A percentile compares a stretch with the other conserved stretches of the same genome.
Evolutionary conservation across 2,113 vertebrate species (phyloP).

Genomic region (Danionella cerebrum): DNA sequence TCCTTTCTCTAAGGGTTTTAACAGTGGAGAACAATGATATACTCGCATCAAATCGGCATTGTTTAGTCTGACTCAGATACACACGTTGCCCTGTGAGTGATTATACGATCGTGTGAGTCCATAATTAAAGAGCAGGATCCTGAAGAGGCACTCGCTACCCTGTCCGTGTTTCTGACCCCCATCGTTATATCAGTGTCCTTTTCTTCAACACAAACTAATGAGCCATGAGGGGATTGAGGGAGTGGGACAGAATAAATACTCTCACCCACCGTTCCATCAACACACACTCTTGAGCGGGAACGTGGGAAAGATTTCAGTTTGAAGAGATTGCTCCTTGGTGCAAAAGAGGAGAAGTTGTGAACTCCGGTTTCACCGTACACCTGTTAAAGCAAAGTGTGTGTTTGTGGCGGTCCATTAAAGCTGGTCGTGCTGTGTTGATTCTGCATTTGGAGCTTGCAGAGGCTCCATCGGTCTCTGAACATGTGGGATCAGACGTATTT

Average conservation of each 20-base stretch:
- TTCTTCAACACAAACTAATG: conserved; percentile 70
- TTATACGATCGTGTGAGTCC: background rate
- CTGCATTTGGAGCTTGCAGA: too few species aligned
- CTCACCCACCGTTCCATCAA: conserved; percentile 25
- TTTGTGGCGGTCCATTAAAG: too few species aligned
- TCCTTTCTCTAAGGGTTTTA: background rate
- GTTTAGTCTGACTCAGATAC: background rate
- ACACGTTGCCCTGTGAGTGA: background rate
- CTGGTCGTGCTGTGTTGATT: too few species aligned
- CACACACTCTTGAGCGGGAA: background rate
- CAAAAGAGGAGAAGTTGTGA: conserved; percentile 10
- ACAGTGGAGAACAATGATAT: too few species aligned
- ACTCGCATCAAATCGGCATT: too few species aligned
- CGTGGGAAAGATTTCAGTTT: conserved; percentile 14
- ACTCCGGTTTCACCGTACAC: background rate
- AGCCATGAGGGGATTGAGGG: conserved; percentile 83
- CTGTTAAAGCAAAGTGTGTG: background rate
- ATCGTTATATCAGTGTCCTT: conserved; percentile 32
- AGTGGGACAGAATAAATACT: conserved; percentile 62
- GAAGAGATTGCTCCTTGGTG: conserved; percentile 20
- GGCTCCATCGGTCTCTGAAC: too few species aligned
- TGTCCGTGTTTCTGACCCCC: conserved; percentile 40
- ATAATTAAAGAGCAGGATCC: conserved; percentile 41
- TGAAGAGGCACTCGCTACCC: conserved; percentile 33
- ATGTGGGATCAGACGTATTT: too few species aligned